These are phyloP conservation scores for Ladona fulva DNA, from an alignment of 1,140 invertebrate species.

Conservation along the genomic window DNA sequence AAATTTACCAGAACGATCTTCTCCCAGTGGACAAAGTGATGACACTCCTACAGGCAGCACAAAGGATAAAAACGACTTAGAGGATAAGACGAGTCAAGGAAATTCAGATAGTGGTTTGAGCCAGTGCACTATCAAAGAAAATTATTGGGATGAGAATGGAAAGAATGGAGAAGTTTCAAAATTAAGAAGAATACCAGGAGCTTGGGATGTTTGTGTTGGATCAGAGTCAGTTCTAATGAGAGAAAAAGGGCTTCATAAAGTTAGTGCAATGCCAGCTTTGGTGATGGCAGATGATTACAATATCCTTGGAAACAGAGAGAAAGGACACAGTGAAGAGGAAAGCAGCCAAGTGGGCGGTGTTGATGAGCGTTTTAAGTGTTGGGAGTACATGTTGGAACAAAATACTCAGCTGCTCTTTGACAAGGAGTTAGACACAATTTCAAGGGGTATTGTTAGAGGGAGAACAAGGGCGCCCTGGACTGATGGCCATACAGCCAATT, in stretches of 20 bases:
- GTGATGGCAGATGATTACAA: background rate
- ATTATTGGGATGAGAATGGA: background rate
- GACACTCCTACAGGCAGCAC: background rate
- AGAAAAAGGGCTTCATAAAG: conserved; percentile 33
- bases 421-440: conserved; percentile 51
- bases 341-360: background rate
- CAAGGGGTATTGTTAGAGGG: background rate
- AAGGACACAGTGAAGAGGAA: conserved; percentile 2
- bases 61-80: background rate
- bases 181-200: background rate
- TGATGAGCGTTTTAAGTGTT: conserved; percentile 82
- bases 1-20: conserved; percentile 48
- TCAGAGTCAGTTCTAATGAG: conserved; percentile 31
- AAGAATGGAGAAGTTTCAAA: conserved; percentile 41
- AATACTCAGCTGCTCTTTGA: conserved; percentile 81
- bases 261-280: conserved; percentile 21
- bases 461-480: background rate
- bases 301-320: background rate
- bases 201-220: background rate
- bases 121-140: background rate
- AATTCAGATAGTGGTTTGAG: background rate
- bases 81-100: background rate
- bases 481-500: conserved; percentile 14
- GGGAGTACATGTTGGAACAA: conserved; percentile 88
- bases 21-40: conserved; percentile 63